Base-by-base conservation (phyloP, 2,888 invertebrate genomes). In the Synergus umbraculus region DNA sequence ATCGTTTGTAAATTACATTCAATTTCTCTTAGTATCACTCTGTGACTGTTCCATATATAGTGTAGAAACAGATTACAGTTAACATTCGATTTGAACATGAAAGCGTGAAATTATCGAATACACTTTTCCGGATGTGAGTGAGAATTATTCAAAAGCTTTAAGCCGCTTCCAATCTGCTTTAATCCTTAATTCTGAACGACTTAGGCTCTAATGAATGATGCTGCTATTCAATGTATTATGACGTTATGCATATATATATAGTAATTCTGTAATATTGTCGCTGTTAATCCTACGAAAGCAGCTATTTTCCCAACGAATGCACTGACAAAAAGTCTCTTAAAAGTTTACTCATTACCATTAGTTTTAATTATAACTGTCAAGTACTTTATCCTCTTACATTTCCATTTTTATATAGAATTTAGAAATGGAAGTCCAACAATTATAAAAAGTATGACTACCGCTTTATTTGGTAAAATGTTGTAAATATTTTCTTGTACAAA, bases 151-250 rank as follows among this genome's bases (percentile, higher is more conserved):
- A 60, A 60, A 60, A 29, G 60, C 60, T 18, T 5, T 60, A 60
- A 60, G 60, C 60, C 60, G 60, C 60, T 60, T 60, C 0, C 60
- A 60, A 29, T 29, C 29, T 41, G 15, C n/a, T n/a, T 15, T 41
- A 65, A 37, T 37, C 65, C n/a, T 65, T n/a, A 22, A 65, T 65
- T 41, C 65, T 65, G 15, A 66, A 76, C 69, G 63, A 64, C 76
- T 76, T 81, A 81, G 76, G 77, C 80, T 80, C 80, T 79, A 44
- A 41, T 41, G 65, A 65, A 15, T 65, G 41, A 65, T 22, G 22
- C 22, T 15, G 65, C n/a, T 9, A 18, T 22, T 22, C 22, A 22
- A n/a, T n/a, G n/a, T 58, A 22, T 18, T n/a, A 18, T 8, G 18
- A 58, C n/a, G 3, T 9, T 22, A 18, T 37, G 0, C 5, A 22